Evolutionary conservation across 2,888 invertebrate species (phyloP).

Genomic region (Nasonia oneida): DNA sequence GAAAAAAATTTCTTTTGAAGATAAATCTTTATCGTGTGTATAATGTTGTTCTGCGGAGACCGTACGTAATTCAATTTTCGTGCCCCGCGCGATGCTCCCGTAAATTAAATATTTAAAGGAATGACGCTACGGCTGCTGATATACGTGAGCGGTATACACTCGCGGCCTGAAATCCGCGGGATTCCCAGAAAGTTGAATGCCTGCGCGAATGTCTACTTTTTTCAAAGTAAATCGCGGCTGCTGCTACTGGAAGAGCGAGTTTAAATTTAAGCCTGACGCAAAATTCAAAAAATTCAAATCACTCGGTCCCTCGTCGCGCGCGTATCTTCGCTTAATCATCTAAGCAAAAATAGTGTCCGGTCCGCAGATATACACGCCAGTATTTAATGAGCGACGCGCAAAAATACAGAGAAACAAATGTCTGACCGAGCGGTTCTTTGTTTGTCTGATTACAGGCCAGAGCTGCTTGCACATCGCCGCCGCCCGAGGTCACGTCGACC

Average conservation of each 20-base stretch:
- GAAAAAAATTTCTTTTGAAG: no score
- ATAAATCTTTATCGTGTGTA: neutral
- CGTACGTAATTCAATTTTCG: neutral
- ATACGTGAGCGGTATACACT: neutral
- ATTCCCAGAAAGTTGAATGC: conserved; percentile 52
- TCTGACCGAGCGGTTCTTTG: neutral
- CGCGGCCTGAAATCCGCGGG: conserved; percentile 48
- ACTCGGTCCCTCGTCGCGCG: neutral
- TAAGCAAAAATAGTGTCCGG: no score
- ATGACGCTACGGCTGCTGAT: conserved; percentile 4
- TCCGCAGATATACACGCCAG: no score
- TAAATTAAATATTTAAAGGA: conserved; percentile 28
- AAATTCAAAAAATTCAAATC: conserved; percentile 23
- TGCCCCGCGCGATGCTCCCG: neutral
- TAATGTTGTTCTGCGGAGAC: no score
- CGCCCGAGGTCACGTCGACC: conserved; percentile 85
- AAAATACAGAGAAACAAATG: neutral
- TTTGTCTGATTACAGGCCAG: conserved; percentile 83
- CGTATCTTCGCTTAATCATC: neutral
- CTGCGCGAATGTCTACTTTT: conserved; percentile 53
- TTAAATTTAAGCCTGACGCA: conserved; percentile 42
- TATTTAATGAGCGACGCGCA: no score
- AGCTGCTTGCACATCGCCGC: conserved; percentile 93
- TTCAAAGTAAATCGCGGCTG: conserved; percentile 27
- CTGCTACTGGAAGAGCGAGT: neutral